Evolutionary conservation across 2,797 vertebrate species (phyloP).

Genomic region (Selene dorsalis): DNA sequence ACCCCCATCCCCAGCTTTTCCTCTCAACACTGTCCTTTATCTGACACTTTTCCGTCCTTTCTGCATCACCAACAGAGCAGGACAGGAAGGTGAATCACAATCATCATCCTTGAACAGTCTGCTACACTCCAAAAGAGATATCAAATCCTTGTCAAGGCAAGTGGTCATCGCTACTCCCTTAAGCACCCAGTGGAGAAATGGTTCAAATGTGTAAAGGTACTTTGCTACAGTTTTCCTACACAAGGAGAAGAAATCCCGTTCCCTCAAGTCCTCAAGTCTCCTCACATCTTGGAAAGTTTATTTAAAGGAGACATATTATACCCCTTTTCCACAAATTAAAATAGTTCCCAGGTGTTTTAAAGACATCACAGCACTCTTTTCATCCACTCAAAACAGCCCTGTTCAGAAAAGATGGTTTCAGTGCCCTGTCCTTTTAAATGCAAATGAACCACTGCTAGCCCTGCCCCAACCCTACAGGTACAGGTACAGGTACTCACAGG

Average conservation of each 20-base stretch:
- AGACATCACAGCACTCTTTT: no score
- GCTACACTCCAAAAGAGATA: slow-evolving; percentile 43
- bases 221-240: slow-evolving; percentile 30
- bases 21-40: slow-evolving; percentile 33
- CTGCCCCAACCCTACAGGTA: no score
- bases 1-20: background rate
- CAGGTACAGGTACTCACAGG: no score
- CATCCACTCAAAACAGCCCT: no score
- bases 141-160: slow-evolving; percentile 40
- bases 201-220: slow-evolving; percentile 16
- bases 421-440: no score
- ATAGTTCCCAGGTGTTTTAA: no score
- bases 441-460: no score
- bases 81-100: slow-evolving; percentile 52
- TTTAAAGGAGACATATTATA: no score
- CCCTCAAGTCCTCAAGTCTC: slow-evolving; percentile 10
- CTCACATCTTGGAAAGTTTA: background rate
- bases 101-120: slow-evolving; percentile 56
- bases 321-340: no score
- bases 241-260: slow-evolving; percentile 9
- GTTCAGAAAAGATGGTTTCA: no score
- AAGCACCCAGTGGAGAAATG: slow-evolving; percentile 16
- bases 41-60: slow-evolving; percentile 25
- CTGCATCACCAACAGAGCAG: slow-evolving; percentile 44
- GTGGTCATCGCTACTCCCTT: slow-evolving; percentile 13